Base-by-base conservation (phyloP, 2,888 invertebrate species). In the Acrobeloides nanus region DNA sequence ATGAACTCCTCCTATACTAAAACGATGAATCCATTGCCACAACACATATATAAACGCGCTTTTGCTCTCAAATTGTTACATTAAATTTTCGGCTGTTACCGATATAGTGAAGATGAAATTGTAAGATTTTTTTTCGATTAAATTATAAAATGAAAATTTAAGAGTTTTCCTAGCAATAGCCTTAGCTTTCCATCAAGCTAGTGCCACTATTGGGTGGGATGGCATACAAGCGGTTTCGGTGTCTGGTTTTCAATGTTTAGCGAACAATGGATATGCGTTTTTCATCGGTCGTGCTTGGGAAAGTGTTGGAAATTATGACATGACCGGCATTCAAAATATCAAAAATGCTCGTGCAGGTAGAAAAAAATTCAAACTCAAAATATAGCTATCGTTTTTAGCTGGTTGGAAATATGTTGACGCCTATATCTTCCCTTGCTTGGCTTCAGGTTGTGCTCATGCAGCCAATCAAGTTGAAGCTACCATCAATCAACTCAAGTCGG, bases 391-490 rank as follows among this genome's bases (percentile, higher is more conserved):
- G n/a, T n/a, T n/a, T n/a, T n/a, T n/a, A 15, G 43, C 43, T 33
- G 58, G 58, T 21, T 47, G 50, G 44, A 18, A 43, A 8, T 50
- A 47, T 33, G 20, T 33, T 20, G 23, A 33, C 20, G 31, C 31
- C 12, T 29, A 29, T 12, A 29, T 12, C 12, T 29, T 29, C 12
- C 12, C 31, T 29, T 29, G 12, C 26, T 38, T 52, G 10, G 29
- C 25, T 20, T 49, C 43, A 35, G 25, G 39, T 12, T 59, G 57
- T 34, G 57, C 55, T 20, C 10, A 51, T 8, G 49, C 57, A 15
- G 48, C 31, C 8, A 26, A 21, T 23, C 46, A 45, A 12, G 46
- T 45, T 10, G 46, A 45, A 45, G 46, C 46, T n/a, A 45, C 46
- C 8, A 45, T 45, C 17, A 24, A 45, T 20, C 24, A 45, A 15